A percentile compares a stretch with the other conserved stretches of the same genome.
Conservation (phyloP, 2,888 invertebrate genomes). For the Amiota communis region DNA sequence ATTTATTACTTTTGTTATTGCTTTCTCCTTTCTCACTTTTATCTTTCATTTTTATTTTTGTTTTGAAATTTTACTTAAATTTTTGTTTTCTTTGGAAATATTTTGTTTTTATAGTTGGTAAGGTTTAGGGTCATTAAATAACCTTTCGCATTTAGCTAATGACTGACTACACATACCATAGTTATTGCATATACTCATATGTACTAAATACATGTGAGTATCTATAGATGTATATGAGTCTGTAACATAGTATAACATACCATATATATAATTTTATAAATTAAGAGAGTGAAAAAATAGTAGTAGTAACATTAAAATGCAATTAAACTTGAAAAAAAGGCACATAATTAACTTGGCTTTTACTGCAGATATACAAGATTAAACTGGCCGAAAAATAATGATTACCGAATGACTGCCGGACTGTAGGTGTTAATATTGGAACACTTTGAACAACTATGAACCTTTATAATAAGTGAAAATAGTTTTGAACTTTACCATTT, state of each 20-base stretch:
- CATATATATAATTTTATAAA: neutral
- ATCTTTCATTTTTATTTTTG: too few species aligned
- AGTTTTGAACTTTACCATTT: too few species aligned
- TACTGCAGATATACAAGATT: neutral
- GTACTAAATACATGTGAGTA: too few species aligned
- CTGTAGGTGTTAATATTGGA: too few species aligned
- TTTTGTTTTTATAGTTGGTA: slow-evolving; percentile 33
- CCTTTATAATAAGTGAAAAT: too few species aligned
- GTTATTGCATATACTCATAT: neutral
- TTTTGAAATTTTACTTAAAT: too few species aligned
- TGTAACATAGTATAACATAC: neutral
- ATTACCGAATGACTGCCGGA: neutral
- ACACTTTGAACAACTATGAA: too few species aligned
- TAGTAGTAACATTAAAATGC: slow-evolving; percentile 22
- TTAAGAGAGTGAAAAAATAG: too few species aligned
- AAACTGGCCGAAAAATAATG: neutral
- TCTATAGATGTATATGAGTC: neutral
- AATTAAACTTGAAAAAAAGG: slow-evolving; percentile 20
- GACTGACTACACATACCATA: slow-evolving; percentile 27
- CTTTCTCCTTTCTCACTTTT: slow-evolving; percentile 19
- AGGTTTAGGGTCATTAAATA: slow-evolving; percentile 63
- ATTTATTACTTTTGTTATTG: slow-evolving; percentile 6
- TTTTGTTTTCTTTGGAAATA: neutral
- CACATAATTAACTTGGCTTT: slow-evolving; percentile 10
- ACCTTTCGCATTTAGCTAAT: slow-evolving; percentile 51